Evolutionary conservation across 1,140 invertebrate species (phyloP).

Genomic region (Cydia splendana): DNA sequence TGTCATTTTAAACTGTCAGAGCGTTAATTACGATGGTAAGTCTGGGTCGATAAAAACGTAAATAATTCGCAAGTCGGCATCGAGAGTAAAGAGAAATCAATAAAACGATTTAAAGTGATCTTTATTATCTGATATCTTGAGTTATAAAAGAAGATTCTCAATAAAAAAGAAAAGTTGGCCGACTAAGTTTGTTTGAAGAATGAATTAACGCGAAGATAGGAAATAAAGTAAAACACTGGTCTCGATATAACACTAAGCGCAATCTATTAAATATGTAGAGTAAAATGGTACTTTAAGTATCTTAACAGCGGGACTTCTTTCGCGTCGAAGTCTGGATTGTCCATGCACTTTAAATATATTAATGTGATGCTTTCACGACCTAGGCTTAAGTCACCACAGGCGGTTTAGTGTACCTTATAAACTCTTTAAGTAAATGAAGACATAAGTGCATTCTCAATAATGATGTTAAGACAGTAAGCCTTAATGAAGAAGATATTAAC

Average conservation of each 20-base stretch:
- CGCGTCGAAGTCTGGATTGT: neutral
- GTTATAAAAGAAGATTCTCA: neutral
- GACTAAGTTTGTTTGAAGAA: neutral
- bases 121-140: neutral
- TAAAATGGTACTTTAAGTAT: constrained; percentile 7
- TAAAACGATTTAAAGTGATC: neutral
- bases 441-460: constrained; percentile 17
- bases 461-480: neutral
- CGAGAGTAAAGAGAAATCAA: neutral
- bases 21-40: constrained; percentile 14
- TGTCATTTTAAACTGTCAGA: constrained; percentile 8
- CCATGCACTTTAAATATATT: neutral
- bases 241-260: neutral
- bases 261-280: neutral
- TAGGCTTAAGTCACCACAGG: constrained; percentile 27
- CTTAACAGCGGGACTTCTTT: constrained; percentile 7
- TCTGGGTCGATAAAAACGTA: constrained; percentile 4
- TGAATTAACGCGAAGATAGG: neutral
- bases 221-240: neutral
- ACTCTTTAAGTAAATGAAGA: constrained; percentile 25
- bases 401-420: constrained; percentile 25
- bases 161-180: neutral
- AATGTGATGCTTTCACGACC: neutral
- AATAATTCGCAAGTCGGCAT: constrained; percentile 9
- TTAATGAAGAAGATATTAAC: constrained; percentile 13